These are phyloP conservation scores for Rhynchonema sp. DNA, from an alignment of 2,888 invertebrate species.

Conservation along the genomic window DNA sequence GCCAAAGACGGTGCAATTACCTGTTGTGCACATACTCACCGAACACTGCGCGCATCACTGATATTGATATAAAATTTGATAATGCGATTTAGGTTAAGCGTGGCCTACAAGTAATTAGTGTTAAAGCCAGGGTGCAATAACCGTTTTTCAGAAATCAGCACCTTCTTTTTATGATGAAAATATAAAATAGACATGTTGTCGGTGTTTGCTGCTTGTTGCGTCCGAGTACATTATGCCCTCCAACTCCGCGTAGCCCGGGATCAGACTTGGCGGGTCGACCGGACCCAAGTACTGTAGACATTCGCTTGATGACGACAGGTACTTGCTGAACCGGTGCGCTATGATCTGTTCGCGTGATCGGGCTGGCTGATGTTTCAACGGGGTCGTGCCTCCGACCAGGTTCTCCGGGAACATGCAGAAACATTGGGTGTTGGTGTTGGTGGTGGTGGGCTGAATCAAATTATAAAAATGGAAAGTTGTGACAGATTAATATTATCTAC, in stretches of 20 bases:
- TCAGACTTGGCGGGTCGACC: background rate
- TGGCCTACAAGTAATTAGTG: too few species aligned
- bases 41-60: too few species aligned
- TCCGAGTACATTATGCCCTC: background rate
- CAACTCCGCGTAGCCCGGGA: background rate
- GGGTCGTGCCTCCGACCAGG: background rate
- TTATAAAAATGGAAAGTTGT: too few species aligned
- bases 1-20: too few species aligned
- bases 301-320: constrained; percentile 11
- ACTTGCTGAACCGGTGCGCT: constrained; percentile 3
- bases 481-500: too few species aligned
- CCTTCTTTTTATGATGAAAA: too few species aligned
- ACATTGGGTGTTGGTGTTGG: background rate
- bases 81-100: too few species aligned
- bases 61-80: too few species aligned
- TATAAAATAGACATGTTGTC: too few species aligned
- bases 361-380: background rate
- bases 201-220: background rate
- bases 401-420: constrained; percentile 7
- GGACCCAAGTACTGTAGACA: constrained; percentile 10
- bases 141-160: too few species aligned
- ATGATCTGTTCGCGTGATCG: background rate
- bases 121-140: too few species aligned
- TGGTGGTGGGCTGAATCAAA: background rate
- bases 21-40: too few species aligned